Percentiles rank a stretch among this genome's conserved stretches.
Evolutionary conservation across 2,888 invertebrate genomes (phyloP).

Genomic region (Drepanosiphum platanoidis): DNA sequence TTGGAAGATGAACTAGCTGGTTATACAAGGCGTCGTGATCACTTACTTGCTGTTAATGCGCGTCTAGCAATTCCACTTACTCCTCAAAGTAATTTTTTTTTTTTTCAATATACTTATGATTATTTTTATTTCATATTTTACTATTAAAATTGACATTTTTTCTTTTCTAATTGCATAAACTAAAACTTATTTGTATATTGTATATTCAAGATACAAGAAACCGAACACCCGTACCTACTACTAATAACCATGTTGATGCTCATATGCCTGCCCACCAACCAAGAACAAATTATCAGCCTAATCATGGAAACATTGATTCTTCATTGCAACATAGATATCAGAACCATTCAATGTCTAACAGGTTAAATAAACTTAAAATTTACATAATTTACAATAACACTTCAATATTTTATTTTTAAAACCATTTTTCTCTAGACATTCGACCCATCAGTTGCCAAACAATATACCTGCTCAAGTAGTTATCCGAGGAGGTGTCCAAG

Average conservation of each 20-base stretch:
- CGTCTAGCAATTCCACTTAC: slow-evolving; percentile 87
- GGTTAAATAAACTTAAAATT: neutral
- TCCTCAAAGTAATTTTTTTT: slow-evolving; percentile 62
- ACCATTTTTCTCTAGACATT: slow-evolving; percentile 21
- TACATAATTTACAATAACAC: neutral
- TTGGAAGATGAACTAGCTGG: slow-evolving; percentile 90
- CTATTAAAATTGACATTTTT: too few species aligned
- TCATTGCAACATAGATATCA: slow-evolving; percentile 52
- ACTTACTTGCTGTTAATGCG: slow-evolving; percentile 93
- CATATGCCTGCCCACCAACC: neutral
- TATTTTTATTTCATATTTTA: too few species aligned
- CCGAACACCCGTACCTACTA: neutral
- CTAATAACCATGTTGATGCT: slow-evolving; percentile 40
- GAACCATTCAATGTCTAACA: slow-evolving; percentile 33
- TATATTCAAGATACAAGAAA: slow-evolving; percentile 45
- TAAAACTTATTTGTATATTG: neutral
- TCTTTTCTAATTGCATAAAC: neutral
- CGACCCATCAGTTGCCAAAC: slow-evolving; percentile 33
- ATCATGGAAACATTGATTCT: slow-evolving; percentile 17
- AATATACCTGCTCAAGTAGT: slow-evolving; percentile 47
- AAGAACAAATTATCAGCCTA: slow-evolving; percentile 42
- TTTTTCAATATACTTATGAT: neutral
- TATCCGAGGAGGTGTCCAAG: slow-evolving; percentile 36
- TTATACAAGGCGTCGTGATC: slow-evolving; percentile 87
- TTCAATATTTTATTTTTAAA: neutral